phyloP scores from a whole-genome alignment of 2,113 vertebrate species.

The Amblyopsis rosae region DNA sequence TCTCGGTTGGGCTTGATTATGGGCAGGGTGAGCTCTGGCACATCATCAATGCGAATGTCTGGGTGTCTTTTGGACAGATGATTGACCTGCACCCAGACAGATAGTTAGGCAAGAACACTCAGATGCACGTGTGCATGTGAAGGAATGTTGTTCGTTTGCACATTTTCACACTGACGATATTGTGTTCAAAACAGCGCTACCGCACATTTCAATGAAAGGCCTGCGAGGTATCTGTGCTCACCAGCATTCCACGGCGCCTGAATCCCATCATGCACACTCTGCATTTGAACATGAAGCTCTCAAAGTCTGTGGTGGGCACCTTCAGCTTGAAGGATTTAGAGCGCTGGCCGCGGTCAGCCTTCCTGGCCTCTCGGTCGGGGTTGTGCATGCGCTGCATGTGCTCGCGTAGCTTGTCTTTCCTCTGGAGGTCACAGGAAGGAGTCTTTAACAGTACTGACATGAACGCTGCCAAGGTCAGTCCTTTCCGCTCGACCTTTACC shows the following conservation, averaged over 20 bases:
- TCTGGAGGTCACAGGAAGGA: conserved; percentile 66
- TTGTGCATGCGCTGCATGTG: conserved; percentile 99
- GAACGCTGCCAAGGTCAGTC: neutral
- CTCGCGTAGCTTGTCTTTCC: conserved; percentile 96
- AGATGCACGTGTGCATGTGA: conserved; percentile 3
- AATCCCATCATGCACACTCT: conserved; percentile 98
- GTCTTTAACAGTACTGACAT: neutral
- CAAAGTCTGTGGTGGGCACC: conserved; percentile 89
- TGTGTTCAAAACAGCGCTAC: neutral
- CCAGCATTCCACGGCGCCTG: conserved; percentile 96
- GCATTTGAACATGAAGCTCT: conserved; percentile 98
- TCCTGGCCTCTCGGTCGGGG: conserved; percentile 94
- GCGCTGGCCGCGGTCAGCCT: conserved; percentile 89
- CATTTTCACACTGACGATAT: neutral
- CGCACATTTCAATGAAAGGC: neutral
- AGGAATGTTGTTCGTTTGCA: neutral
- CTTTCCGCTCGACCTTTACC: conserved; percentile 65
- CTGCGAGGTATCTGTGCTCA: conserved; percentile 61
- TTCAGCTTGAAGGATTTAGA: conserved; percentile 93
- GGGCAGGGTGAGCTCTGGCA: conserved; percentile 94
- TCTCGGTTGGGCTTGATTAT: conserved; percentile 99
- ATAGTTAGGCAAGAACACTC: neutral
- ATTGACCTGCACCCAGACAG: conserved; percentile 84
- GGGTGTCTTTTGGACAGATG: conserved; percentile 98
- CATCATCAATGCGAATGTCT: conserved; percentile 97